Conservation (phyloP, 2,113 vertebrate species). For the Campylomormyrus numenius region DNA sequence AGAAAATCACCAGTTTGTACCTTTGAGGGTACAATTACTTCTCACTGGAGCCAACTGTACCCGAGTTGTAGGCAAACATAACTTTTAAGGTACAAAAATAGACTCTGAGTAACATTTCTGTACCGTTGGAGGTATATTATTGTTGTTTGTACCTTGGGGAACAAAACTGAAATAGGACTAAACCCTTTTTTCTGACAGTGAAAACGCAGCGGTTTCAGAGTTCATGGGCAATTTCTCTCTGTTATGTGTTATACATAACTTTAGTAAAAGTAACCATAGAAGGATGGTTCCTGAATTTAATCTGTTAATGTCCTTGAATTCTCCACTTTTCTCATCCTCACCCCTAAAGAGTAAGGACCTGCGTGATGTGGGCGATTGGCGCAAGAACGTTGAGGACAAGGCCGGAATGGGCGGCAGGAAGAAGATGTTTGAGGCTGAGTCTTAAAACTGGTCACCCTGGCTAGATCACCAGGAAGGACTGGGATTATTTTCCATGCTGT, state of each 20-base stretch:
- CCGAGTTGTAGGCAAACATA: not conserved
- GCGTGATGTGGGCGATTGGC: conserved; percentile 85
- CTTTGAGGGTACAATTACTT: not conserved
- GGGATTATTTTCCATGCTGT: not conserved
- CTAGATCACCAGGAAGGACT: not conserved
- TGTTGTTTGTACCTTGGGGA: not conserved
- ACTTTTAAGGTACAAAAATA: not conserved
- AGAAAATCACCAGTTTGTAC: not conserved
- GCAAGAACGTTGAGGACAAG: conserved; percentile 98
- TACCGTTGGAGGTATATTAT: not conserved
- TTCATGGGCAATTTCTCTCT: not conserved
- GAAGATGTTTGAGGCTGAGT: conserved; percentile 94
- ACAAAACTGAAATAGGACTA: not conserved
- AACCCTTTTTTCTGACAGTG: not conserved
- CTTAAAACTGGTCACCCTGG: conserved; percentile 37
- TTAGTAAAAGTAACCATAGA: not conserved
- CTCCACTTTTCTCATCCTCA: not conserved
- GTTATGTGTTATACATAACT: not conserved
- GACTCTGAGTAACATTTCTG: not conserved
- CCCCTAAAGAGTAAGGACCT: conserved; percentile 21
- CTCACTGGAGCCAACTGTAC: not conserved
- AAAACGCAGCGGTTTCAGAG: too few relatives aligned
- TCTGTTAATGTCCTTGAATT: not conserved
- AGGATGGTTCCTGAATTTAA: not conserved
- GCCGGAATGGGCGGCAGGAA: conserved; percentile 90